Evolutionary conservation across 2,113 vertebrate species (phyloP), one percentile per base, ranked within the genome.

Genomic region (Nesoenas mayeri): DNA sequence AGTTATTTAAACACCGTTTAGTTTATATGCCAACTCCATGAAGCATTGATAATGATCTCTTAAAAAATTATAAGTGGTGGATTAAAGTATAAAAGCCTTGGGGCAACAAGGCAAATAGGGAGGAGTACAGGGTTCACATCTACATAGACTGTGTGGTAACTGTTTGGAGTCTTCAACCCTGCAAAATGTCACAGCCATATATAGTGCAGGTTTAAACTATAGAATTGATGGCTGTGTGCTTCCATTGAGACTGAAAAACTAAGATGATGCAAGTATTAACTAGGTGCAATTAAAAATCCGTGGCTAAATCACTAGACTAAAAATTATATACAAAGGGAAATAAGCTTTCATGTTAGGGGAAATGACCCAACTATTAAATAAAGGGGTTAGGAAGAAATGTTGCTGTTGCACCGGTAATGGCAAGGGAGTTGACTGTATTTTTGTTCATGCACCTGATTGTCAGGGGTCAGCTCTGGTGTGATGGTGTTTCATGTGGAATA

Each of bases 31-130:
- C 48, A 80, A 40, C 36, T 15, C 44, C 53, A 36, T 58, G 38
- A 69, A 91, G 40, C 57, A 44, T 56, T 80, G 50, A 67, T 83
- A 88, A 80, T 73, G 67, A 81, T 93, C 78, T 86, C 67, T 82
- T 78, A 79, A 64, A 88, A 96, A 96, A 88, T 65, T 79, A 69
- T 91, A 88, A 94, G 87, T 38, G 82, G 61, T 31, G 56, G 75
- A 95, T 96, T 95, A 90, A 81, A 86, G 69, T 75, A 26, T 79
- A 91, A 96, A 94, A 73, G 65, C 84, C 87, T 93, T 65, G 38
- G 47, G 36, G 93, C 65, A 91, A 72, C 40, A 40, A 40, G 40
- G 40, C 40, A 14, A 40, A 40, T 40, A 38, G 38, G 38, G 38
- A 38, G 38, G 38, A 38, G 38, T 11, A 38, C 38, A 38, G 38